Conservation (phyloP, 2,113 vertebrate species). For the Channa argus region DNA sequence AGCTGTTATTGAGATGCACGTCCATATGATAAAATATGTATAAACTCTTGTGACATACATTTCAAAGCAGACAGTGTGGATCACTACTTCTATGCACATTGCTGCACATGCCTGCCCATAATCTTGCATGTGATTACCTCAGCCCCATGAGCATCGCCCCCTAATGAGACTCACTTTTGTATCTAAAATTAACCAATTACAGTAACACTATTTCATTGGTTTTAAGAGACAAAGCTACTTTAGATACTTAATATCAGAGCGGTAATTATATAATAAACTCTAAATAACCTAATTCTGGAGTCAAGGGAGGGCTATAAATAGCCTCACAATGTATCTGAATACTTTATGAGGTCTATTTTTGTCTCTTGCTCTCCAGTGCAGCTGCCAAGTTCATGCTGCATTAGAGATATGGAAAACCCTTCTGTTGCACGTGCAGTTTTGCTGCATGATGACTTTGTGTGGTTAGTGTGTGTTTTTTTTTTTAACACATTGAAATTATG, state of each 20-base stretch:
- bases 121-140: conserved; percentile 44
- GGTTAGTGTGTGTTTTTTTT: conserved; percentile 4
- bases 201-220: conserved; percentile 33
- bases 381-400: conserved; percentile 45
- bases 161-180: neutral
- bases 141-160: conserved; percentile 17
- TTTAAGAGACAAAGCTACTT: conserved; percentile 34
- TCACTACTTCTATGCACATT: conserved; percentile 16
- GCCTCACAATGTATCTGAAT: conserved; percentile 63
- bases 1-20: conserved; percentile 30
- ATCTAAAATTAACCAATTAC: conserved; percentile 40
- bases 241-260: conserved; percentile 24
- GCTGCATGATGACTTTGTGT: conserved; percentile 4
- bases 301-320: conserved; percentile 66
- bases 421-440: conserved; percentile 20
- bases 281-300: conserved; percentile 60
- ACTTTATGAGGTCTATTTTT: conserved; percentile 76
- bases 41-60: conserved; percentile 63
- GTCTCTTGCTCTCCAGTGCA: conserved; percentile 25
- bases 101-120: conserved; percentile 55
- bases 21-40: conserved; percentile 67
- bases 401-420: conserved; percentile 49
- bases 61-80: conserved; percentile 50
- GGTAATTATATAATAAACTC: conserved; percentile 51
- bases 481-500: neutral